These are phyloP conservation scores for Coelinius sp. DNA, from an alignment of 2,888 invertebrate species.

Conservation along the genomic window DNA sequence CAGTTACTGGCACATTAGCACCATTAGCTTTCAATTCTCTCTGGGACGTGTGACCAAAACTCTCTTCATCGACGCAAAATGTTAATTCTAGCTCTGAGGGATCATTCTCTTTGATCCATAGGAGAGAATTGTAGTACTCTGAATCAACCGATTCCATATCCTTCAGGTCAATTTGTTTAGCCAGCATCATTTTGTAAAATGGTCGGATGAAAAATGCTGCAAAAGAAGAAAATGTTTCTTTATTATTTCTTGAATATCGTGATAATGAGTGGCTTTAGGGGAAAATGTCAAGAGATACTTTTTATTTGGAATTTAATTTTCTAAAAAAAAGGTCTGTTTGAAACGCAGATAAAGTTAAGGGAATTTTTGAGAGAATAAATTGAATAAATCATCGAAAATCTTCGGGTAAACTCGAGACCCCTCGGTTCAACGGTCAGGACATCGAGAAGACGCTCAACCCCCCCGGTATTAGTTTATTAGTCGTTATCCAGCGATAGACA, in stretches of 20 bases:
- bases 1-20: slow-evolving; percentile 89
- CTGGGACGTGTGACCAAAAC: slow-evolving; percentile 94
- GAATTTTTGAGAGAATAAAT: no score
- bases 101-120: slow-evolving; percentile 97
- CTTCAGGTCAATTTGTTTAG: slow-evolving; percentile 91
- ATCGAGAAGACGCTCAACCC: no score
- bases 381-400: no score
- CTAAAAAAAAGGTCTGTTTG: no score
- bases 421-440: no score
- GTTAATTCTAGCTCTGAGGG: slow-evolving; percentile 94
- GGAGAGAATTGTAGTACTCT: slow-evolving; percentile 97
- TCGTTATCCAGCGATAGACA: no score
- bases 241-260: slow-evolving; percentile 21
- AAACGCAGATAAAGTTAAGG: no score
- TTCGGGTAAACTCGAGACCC: no score
- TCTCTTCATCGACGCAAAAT: slow-evolving; percentile 97
- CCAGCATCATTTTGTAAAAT: slow-evolving; percentile 99
- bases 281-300: no score
- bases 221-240: slow-evolving; percentile 55
- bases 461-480: no score
- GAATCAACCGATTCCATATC: slow-evolving; percentile 99
- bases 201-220: slow-evolving; percentile 98
- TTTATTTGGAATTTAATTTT: no score
- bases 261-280: no score
- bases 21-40: slow-evolving; percentile 93